Evolutionary conservation across 2,888 invertebrate species (phyloP).

Genomic region (Celastrina argiolus): DNA sequence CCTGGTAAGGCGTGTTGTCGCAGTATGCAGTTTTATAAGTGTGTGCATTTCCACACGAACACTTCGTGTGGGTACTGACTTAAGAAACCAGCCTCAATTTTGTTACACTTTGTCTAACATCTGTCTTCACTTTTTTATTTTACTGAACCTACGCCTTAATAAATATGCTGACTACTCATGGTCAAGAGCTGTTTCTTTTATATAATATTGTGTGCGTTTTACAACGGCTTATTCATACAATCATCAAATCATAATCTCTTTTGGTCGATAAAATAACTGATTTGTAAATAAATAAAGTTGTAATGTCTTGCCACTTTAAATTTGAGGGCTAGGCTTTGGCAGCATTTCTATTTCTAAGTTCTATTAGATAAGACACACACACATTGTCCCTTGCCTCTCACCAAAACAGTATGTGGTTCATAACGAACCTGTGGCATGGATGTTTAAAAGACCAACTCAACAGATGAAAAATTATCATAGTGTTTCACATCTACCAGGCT

Average conservation of each 20-base stretch:
- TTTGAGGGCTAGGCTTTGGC: conserved; percentile 7
- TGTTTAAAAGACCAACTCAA: too few relatives aligned
- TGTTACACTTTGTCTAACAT: too few relatives aligned
- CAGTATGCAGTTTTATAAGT: too few relatives aligned
- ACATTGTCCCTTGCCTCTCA: neutral
- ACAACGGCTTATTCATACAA: neutral
- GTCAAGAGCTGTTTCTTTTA: neutral
- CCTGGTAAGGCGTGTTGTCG: too few relatives aligned
- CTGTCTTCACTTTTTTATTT: too few relatives aligned
- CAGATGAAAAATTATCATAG: too few relatives aligned
- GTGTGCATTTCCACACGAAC: too few relatives aligned
- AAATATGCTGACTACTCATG: neutral
- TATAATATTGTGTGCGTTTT: neutral
- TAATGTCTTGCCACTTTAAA: neutral
- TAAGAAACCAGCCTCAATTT: too few relatives aligned
- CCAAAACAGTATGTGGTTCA: neutral
- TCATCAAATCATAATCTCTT: neutral
- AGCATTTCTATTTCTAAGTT: neutral
- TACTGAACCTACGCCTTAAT: too few relatives aligned
- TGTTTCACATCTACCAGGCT: too few relatives aligned
- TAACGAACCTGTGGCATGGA: too few relatives aligned
- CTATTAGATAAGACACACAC: neutral
- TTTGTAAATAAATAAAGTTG: neutral
- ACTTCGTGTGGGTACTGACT: too few relatives aligned
- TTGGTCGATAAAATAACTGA: neutral